Base-by-base conservation (phyloP, 2,888 invertebrate genomes). In the Chrysolina haemoptera region DNA sequence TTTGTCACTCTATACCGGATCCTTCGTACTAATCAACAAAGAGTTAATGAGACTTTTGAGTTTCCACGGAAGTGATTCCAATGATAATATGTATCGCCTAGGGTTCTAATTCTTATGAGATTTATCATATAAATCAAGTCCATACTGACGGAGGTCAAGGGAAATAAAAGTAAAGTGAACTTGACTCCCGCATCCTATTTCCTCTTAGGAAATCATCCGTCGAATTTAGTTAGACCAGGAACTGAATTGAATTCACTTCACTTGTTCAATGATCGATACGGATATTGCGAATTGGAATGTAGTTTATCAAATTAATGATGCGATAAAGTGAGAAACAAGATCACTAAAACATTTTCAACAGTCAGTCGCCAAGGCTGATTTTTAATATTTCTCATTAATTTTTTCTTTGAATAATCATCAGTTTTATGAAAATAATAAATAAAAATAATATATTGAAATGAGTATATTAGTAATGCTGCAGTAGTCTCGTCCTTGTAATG, bases 401-500 rank as follows among this genome's bases (percentile, higher is more conserved):
- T 16, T 68, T 68, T 68, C 12, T 14, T 35, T 41, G 48, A 48
- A 48, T 41, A 65, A 46, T 43, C 65, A 22, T 18, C 41, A 53
- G 40, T 16, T 59, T 59, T 59, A 59, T 35, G 27, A 16, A n/a
- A 59, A 59, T 35, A 35, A 27, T 22, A 16, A 53, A 53, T 66
- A 46, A 41, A 71, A 65, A 73, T 63, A 20, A 64, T 53, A 11
- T 40, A 62, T 41, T 46, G 48, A 63, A 66, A 69, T 71, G 14
- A 67, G 48, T 55, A 43, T 67, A 59, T 73, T 73, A 46, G 73
- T 27, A 64, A 70, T 71, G 62, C 72, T 76, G 76, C 77, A 74
- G 66, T 65, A 71, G 16, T 68, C 63, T 40, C 62, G 65, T 65
- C 78, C 78, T 78, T 76, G 78, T 76, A 76, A 76, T 78, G 46